These are phyloP conservation scores for Semotilus atromaculatus DNA, from an alignment of 2,797 vertebrate species.

Conservation along the genomic window DNA sequence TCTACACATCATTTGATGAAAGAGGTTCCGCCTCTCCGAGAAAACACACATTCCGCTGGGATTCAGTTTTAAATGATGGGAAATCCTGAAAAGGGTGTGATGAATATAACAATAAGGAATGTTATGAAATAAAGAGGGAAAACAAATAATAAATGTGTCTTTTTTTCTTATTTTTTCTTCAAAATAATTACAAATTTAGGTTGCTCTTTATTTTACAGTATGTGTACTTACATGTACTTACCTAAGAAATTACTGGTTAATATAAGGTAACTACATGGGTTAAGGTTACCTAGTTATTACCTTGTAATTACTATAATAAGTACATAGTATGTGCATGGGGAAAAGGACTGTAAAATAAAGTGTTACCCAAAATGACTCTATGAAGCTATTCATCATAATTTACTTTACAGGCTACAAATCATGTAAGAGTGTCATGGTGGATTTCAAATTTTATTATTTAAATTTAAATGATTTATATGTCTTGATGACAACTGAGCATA, in stretches of 20 bases:
- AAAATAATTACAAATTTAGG: background rate
- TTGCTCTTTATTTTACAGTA: background rate
- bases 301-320: background rate
- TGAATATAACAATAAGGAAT: background rate
- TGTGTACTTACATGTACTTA: background rate
- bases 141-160: background rate
- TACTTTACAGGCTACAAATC: background rate
- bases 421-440: background rate
- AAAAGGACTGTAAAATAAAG: background rate
- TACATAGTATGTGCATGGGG: background rate
- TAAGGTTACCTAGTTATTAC: background rate
- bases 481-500: background rate
- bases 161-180: background rate
- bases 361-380: background rate
- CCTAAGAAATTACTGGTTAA: background rate
- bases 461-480: too few species aligned
- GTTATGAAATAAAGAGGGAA: background rate
- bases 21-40: background rate
- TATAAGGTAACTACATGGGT: background rate
- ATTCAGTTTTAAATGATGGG: background rate
- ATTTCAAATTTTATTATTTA: too few species aligned
- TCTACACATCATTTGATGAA: background rate
- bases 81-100: background rate
- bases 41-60: background rate
- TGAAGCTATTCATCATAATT: background rate